These are phyloP conservation scores for Agrilus mali DNA, from an alignment of 2,888 invertebrate genomes.

Conservation along the genomic window DNA sequence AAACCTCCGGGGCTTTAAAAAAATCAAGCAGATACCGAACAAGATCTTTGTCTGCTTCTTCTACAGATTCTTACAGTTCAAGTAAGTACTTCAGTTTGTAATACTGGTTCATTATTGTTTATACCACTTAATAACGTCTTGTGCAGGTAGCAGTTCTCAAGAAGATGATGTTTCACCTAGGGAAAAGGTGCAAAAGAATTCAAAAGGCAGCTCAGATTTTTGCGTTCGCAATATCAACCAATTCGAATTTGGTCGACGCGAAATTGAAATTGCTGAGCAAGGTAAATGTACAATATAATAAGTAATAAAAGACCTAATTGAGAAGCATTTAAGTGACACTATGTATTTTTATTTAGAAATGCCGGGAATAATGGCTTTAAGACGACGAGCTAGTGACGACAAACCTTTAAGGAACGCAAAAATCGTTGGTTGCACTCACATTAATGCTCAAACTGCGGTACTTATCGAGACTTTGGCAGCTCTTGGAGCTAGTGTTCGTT, in stretches of 20 bases:
- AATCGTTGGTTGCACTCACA: constrained; percentile 92
- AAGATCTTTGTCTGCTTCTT: constrained; percentile 84
- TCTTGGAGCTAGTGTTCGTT: constrained; percentile 82
- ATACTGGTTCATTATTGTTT: not conserved
- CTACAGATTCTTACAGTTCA: constrained; percentile 91
- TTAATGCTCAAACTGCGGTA: constrained; percentile 96
- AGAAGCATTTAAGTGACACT: not conserved
- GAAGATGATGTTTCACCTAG: constrained; percentile 89
- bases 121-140: constrained; percentile 28
- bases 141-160: constrained; percentile 80
- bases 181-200: constrained; percentile 82
- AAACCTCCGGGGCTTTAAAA: constrained; percentile 64
- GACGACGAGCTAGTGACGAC: constrained; percentile 84
- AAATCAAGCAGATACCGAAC: constrained; percentile 81
- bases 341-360: constrained; percentile 53
- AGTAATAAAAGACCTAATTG: not conserved
- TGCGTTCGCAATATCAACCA: constrained; percentile 91
- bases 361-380: constrained; percentile 93
- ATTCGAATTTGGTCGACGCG: constrained; percentile 84
- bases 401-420: constrained; percentile 92
- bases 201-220: constrained; percentile 75
- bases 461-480: constrained; percentile 81
- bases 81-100: constrained; percentile 35
- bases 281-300: constrained; percentile 31
- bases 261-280: constrained; percentile 97